Percentiles rank a stretch among this genome's conserved stretches.
phyloP scores from a whole-genome alignment of 1,140 invertebrate genomes.

The Aphelenchoides avenae region DNA sequence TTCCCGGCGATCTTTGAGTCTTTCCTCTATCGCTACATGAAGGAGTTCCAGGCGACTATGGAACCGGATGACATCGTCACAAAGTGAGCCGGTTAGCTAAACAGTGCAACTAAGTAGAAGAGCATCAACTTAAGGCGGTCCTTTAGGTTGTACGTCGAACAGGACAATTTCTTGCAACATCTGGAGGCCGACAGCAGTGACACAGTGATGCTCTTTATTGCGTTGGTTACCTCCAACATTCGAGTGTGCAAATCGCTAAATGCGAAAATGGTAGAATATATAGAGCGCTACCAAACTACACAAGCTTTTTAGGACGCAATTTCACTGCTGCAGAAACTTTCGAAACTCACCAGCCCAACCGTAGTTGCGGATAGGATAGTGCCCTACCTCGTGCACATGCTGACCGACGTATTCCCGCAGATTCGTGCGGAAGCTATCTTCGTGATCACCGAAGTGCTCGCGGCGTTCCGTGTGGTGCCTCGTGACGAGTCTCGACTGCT shows the following conservation, averaged over 20 bases:
- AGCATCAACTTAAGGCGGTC: not conserved
- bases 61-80: slow-evolving; percentile 50
- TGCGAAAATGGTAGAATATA: slow-evolving; percentile 50
- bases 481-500: slow-evolving; percentile 54
- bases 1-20: slow-evolving; percentile 48
- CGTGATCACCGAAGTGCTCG: slow-evolving; percentile 42
- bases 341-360: slow-evolving; percentile 25
- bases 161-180: slow-evolving; percentile 19
- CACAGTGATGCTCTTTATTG: slow-evolving; percentile 48
- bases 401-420: slow-evolving; percentile 39
- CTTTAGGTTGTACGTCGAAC: slow-evolving; percentile 46
- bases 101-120: slow-evolving; percentile 5
- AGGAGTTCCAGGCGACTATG: slow-evolving; percentile 25
- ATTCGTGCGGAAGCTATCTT: slow-evolving; percentile 51
- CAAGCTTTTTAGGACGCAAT: slow-evolving; percentile 50
- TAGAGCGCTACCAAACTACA: not conserved
- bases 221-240: slow-evolving; percentile 50
- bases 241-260: slow-evolving; percentile 44
- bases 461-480: slow-evolving; percentile 33
- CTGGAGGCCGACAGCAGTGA: slow-evolving; percentile 26
- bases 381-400: slow-evolving; percentile 45
- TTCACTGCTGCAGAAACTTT: slow-evolving; percentile 42
- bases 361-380: slow-evolving; percentile 53
- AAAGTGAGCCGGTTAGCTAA: slow-evolving; percentile 35
- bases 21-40: slow-evolving; percentile 49